Conservation (phyloP, 2,113 vertebrate genomes). For the Engystomops pustulosus region DNA sequence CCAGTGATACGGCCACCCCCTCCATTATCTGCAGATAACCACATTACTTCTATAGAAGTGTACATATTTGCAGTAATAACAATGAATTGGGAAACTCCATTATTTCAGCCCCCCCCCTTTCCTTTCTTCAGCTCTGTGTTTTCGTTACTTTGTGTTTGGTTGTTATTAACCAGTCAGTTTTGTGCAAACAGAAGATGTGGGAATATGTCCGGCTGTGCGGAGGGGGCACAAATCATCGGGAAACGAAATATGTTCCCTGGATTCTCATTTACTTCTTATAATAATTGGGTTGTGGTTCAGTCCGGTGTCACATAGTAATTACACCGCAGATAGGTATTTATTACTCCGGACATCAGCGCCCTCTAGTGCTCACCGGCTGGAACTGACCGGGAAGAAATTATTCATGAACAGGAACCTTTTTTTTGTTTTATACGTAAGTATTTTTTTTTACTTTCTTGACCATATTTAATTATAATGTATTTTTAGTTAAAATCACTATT, state of each 20-base stretch:
- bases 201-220: background rate
- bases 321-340: too few species aligned
- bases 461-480: too few species aligned
- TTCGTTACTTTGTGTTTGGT: background rate
- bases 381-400: background rate
- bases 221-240: background rate
- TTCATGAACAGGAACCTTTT: too few species aligned
- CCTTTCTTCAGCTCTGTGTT: background rate
- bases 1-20: too few species aligned
- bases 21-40: too few species aligned
- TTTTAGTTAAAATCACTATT: too few species aligned
- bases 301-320: background rate
- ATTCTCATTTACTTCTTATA: background rate
- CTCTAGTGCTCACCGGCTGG: background rate
- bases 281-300: background rate
- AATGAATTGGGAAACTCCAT: background rate
- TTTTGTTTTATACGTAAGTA: too few species aligned
- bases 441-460: too few species aligned
- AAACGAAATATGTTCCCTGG: background rate
- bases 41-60: too few species aligned
- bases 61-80: background rate
- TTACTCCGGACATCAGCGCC: background rate
- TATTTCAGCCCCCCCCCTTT: background rate
- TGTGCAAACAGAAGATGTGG: slow-evolving; percentile 9
- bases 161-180: background rate